These are phyloP conservation scores for Ameiurus melas DNA, from an alignment of 2,113 vertebrate genomes.

Conservation along the genomic window DNA sequence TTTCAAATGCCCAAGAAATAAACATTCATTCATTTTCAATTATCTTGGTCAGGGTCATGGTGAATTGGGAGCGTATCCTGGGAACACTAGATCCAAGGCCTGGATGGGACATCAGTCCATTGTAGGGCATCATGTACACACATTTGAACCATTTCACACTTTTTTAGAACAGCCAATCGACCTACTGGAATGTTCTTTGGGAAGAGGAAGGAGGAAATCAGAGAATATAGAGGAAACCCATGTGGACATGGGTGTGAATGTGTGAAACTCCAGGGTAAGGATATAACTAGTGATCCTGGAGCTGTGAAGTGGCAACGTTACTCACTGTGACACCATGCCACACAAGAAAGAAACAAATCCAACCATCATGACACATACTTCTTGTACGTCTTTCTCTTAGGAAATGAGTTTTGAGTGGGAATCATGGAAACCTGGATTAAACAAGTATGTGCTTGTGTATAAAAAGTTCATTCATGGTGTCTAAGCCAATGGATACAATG, in stretches of 20 bases:
- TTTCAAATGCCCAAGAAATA: neutral
- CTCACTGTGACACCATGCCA: neutral
- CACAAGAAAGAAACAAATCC: neutral
- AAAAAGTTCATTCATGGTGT: neutral
- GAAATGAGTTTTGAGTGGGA: neutral
- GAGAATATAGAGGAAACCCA: neutral
- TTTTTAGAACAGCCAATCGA: neutral
- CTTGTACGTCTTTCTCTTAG: slow-evolving; percentile 8
- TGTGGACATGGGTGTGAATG: neutral
- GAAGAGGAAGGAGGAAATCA: neutral
- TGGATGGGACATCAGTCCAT: neutral
- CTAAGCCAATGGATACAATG: neutral
- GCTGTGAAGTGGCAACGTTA: neutral
- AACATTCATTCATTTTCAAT: neutral
- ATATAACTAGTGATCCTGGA: neutral
- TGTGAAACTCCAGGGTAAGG: neutral
- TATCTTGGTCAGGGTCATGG: neutral
- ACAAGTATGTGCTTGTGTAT: neutral
- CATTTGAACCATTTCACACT: too few species aligned
- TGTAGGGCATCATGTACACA: neutral
- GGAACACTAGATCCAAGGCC: neutral
- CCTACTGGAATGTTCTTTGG: neutral
- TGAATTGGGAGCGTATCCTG: neutral
- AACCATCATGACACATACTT: neutral
- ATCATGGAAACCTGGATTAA: neutral